Evolutionary conservation across 2,113 vertebrate species (phyloP).

Genomic region (Ranitomeya imitator): DNA sequence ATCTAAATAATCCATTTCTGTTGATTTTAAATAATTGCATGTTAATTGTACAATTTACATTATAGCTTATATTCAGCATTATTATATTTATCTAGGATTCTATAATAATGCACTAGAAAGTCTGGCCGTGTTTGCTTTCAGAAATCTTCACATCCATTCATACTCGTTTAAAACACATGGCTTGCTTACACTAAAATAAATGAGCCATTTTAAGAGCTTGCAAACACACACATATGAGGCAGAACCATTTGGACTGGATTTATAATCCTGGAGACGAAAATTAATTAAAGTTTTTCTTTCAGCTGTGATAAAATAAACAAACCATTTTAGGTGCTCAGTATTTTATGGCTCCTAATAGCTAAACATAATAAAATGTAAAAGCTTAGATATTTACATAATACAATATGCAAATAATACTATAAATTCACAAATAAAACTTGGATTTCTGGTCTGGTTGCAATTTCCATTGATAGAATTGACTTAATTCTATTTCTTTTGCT

Average conservation of each 20-base stretch:
- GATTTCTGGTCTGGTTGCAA: not conserved
- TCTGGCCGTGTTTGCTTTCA: not conserved
- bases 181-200: slow-evolving; percentile 42
- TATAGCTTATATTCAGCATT: not conserved
- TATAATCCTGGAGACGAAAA: slow-evolving; percentile 39
- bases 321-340: slow-evolving; percentile 37
- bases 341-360: slow-evolving; percentile 30
- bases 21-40: not conserved
- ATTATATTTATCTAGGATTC: not conserved
- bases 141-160: not conserved
- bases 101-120: not conserved
- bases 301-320: slow-evolving; percentile 48
- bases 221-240: slow-evolving; percentile 16
- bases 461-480: not conserved
- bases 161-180: slow-evolving; percentile 45
- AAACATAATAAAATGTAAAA: slow-evolving; percentile 18
- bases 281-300: slow-evolving; percentile 53
- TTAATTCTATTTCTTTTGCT: not conserved
- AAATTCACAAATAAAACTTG: not conserved
- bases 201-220: slow-evolving; percentile 51
- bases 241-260: slow-evolving; percentile 44
- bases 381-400: not conserved
- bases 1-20: not conserved
- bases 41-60: not conserved
- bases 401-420: not conserved